A percentile compares a stretch with the other conserved stretches of the same genome.
Evolutionary conservation across 2,113 vertebrate species (phyloP).

Genomic region (Rhabdomys dilectus): DNA sequence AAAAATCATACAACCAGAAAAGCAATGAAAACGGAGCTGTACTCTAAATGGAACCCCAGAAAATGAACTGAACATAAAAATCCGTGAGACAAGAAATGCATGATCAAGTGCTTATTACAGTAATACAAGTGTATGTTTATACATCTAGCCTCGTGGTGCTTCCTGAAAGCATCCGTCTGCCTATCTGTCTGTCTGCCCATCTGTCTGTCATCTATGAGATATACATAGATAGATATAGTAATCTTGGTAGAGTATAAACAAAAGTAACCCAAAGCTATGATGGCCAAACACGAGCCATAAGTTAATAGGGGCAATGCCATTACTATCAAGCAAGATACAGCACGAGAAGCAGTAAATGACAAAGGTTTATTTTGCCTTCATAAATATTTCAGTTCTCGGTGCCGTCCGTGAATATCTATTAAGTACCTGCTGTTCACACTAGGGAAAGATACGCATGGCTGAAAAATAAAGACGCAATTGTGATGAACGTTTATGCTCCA

Average conservation of each 20-base stretch:
- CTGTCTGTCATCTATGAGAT: background rate
- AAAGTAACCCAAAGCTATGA: background rate
- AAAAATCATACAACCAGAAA: background rate
- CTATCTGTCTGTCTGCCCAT: background rate
- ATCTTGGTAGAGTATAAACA: slow-evolving; percentile 17
- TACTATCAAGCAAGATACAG: slow-evolving; percentile 23
- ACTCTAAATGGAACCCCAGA: background rate
- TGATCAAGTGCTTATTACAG: background rate
- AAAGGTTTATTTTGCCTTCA: slow-evolving; percentile 48
- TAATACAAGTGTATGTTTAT: background rate
- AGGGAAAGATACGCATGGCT: background rate
- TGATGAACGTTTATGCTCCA: slow-evolving; percentile 46
- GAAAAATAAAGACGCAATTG: slow-evolving; percentile 61
- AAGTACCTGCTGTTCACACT: slow-evolving; percentile 20
- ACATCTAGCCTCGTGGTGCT: slow-evolving; percentile 9
- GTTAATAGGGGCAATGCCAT: background rate
- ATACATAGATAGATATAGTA: background rate
- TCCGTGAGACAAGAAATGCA: background rate
- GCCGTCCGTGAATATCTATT: slow-evolving; percentile 32
- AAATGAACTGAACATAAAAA: background rate
- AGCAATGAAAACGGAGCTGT: background rate
- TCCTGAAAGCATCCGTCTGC: slow-evolving; percentile 10
- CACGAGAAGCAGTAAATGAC: slow-evolving; percentile 45
- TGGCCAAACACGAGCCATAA: slow-evolving; percentile 25
- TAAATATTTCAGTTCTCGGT: slow-evolving; percentile 55